Percentiles rank a stretch among this genome's conserved stretches.
Conservation (phyloP, 2,113 vertebrate genomes). For the Chionodraco myersi region DNA sequence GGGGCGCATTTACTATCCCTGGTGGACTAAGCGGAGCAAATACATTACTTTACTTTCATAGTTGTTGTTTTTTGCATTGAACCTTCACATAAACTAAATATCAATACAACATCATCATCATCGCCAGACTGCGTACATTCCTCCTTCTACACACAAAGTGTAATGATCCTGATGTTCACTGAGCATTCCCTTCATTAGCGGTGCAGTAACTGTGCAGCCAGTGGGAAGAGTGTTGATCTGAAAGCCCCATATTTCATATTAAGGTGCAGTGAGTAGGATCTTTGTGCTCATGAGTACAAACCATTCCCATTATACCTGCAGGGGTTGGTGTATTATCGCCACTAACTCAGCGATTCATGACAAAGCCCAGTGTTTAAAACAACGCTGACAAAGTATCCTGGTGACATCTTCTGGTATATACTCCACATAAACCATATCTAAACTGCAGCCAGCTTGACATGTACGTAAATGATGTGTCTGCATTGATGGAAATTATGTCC, state of each 20-base stretch:
- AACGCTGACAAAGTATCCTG: not conserved
- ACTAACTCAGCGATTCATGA: conserved; percentile 1
- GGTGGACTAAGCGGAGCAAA: conserved; percentile 16
- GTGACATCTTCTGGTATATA: not conserved
- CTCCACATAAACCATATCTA: not conserved
- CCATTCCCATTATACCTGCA: conserved; percentile 33
- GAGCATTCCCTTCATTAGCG: conserved; percentile 48
- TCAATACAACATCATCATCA: not conserved
- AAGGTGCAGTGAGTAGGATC: conserved; percentile 35
- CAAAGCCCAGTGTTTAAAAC: conserved; percentile 26
- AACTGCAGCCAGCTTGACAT: not conserved
- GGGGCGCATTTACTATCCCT: conserved; percentile 41
- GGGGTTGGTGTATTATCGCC: conserved; percentile 14
- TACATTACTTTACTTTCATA: conserved; percentile 12
- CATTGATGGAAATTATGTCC: not conserved
- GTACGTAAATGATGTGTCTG: not conserved
- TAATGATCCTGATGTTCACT: conserved; percentile 51
- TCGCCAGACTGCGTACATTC: conserved; percentile 1
- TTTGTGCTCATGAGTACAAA: conserved; percentile 26
- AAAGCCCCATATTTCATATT: conserved; percentile 36
- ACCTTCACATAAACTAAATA: conserved; percentile 13
- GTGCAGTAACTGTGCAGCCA: conserved; percentile 39
- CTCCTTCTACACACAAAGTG: conserved; percentile 8
- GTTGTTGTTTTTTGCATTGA: not conserved
- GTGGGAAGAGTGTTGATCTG: conserved; percentile 23